phyloP scores from a whole-genome alignment of 2,888 invertebrate species.

The Luffia ferchaultella region DNA sequence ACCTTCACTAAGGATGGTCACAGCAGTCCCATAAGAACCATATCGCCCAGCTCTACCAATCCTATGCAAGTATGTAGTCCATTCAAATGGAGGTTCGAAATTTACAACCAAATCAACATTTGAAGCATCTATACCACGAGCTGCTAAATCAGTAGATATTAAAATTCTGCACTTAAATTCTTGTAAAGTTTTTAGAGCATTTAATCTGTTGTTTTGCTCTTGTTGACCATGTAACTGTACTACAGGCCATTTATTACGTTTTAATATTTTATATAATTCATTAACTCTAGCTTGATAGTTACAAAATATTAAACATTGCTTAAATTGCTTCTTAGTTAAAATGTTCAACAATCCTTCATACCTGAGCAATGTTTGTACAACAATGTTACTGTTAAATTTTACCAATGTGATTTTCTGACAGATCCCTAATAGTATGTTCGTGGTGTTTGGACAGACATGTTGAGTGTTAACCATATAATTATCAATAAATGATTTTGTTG shows the following conservation, averaged over 20 bases:
- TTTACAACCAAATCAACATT: slow-evolving; percentile 94
- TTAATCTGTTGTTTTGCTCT: slow-evolving; percentile 78
- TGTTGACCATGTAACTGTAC: slow-evolving; percentile 81
- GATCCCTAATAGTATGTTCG: slow-evolving; percentile 76
- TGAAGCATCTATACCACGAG: slow-evolving; percentile 94
- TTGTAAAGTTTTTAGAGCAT: slow-evolving; percentile 79
- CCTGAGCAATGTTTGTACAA: slow-evolving; percentile 73
- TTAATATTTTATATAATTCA: slow-evolving; percentile 76
- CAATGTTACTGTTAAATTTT: slow-evolving; percentile 67
- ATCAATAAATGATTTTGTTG: slow-evolving; percentile 73
- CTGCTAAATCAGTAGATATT: slow-evolving; percentile 89
- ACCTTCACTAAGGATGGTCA: slow-evolving; percentile 75
- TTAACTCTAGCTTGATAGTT: slow-evolving; percentile 88
- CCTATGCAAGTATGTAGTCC: slow-evolving; percentile 90
- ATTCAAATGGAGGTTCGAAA: slow-evolving; percentile 83
- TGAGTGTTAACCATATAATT: slow-evolving; percentile 82
- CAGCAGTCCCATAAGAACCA: slow-evolving; percentile 84
- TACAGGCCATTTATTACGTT: slow-evolving; percentile 78
- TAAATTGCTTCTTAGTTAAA: slow-evolving; percentile 77
- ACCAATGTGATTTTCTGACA: slow-evolving; percentile 77
- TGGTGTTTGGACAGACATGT: slow-evolving; percentile 74
- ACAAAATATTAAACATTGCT: slow-evolving; percentile 92
- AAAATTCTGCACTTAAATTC: slow-evolving; percentile 84
- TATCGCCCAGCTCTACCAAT: slow-evolving; percentile 96
- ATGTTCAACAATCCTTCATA: slow-evolving; percentile 71